phyloP scores from a whole-genome alignment of 2,797 vertebrate genomes.

The Eidolon dupreanum region DNA sequence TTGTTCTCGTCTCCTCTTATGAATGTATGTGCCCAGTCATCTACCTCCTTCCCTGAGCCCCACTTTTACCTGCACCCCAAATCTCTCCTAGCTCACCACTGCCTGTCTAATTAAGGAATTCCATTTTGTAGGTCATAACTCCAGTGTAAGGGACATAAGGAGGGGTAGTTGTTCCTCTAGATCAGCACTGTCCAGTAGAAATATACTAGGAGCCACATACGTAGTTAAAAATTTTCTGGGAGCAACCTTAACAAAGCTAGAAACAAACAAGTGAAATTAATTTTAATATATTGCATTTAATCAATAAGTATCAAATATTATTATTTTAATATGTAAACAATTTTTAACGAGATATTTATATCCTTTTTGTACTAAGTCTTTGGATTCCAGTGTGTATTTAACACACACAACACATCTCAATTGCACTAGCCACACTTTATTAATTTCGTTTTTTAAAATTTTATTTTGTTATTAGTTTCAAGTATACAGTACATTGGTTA shows the following conservation, averaged over 20 bases:
- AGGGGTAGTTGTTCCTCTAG: background rate
- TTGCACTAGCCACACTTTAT: background rate
- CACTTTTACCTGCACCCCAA: background rate
- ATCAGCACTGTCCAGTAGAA: background rate
- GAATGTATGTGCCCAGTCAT: too few relatives aligned
- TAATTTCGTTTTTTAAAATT: too few relatives aligned
- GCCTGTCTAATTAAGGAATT: background rate
- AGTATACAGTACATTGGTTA: too few relatives aligned
- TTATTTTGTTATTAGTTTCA: too few relatives aligned
- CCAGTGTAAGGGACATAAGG: background rate
- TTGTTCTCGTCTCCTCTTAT: background rate
- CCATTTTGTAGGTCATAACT: background rate
- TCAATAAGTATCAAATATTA: background rate
- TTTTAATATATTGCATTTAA: slow-evolving; percentile 33
- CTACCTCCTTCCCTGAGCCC: background rate
- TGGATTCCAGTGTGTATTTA: background rate
- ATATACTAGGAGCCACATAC: background rate
- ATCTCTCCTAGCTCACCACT: background rate
- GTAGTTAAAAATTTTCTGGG: background rate
- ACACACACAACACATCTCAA: background rate
- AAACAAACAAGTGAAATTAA: background rate
- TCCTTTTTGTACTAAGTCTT: background rate
- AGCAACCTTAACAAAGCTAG: background rate
- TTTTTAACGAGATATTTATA: background rate
- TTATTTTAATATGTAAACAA: background rate